Base-by-base conservation (phyloP, 2,888 invertebrate genomes). In the Micropterix aruncella region DNA sequence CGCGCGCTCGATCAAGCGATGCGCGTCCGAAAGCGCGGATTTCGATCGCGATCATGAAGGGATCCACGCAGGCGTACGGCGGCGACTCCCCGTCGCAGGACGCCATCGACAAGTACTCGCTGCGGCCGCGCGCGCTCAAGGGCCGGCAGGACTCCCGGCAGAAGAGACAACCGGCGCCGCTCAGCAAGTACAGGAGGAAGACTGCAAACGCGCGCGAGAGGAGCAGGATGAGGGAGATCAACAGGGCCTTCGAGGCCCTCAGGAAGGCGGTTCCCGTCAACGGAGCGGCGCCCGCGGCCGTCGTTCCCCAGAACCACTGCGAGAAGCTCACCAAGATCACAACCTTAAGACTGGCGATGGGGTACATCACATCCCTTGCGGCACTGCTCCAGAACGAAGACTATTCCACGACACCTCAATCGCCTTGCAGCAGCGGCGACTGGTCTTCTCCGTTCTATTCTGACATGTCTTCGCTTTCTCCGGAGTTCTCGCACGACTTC, bases 301-400 rank as follows among this genome's bases (percentile, higher is more conserved):
- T 48, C 50, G 41, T 53, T 49, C 46, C 47, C 7, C 50, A 50
- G 37, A 52, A 73, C 57, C 66, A 83, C 37, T 80, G 80, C 59
- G 87, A 88, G 59, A 88, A 88, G 61, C 68, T 89, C 50, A 92
- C 92, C 41, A 92, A 92, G 66, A 92, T 92, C 53, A 89, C 91
- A 3, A 91, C 91, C 1, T 64, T 92, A 40, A 70, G 88, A 27
- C 67, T 91, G 48, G 92, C 92, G 17, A 87, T 92, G 84, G 80
- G 83, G 57, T 92, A 92, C 59, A 92, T 92, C 51, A 67, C 80
- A 9, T 79, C 85, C 12, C 65, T 92, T 42, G 79, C 78, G n/a
- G 70, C 79, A 0, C 77, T 81, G 1, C 63, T 86, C 47, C 55
- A 58, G 40, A 57, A 67, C 51, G 63, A 73, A n/a, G 64, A 69